Percentiles rank a stretch among this genome's conserved stretches.
phyloP scores from a whole-genome alignment of 1,140 invertebrate genomes.

The Drosophila triauraria region DNA sequence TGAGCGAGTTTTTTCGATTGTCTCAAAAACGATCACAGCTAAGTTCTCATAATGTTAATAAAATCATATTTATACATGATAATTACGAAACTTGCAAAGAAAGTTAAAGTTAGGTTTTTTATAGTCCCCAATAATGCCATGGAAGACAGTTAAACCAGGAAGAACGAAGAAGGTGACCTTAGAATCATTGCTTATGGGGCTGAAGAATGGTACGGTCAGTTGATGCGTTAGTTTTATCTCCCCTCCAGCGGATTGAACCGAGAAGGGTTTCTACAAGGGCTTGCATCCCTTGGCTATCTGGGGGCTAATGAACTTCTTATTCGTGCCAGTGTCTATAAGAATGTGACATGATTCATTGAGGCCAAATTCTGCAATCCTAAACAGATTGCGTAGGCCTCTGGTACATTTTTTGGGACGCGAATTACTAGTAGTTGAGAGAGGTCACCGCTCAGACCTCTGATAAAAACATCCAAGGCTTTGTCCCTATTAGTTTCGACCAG shows the following conservation, averaged over 20 bases:
- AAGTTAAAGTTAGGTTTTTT: too few relatives aligned
- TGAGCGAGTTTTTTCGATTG: too few relatives aligned
- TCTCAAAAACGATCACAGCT: too few relatives aligned
- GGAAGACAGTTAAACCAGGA: constrained; percentile 5
- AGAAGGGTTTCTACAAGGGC: not conserved
- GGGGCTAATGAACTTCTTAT: constrained; percentile 25
- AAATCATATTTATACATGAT: too few relatives aligned
- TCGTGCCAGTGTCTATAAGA: constrained; percentile 21
- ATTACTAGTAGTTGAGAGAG: not conserved
- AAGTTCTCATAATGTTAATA: too few relatives aligned
- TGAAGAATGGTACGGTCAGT: too few relatives aligned
- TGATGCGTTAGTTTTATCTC: constrained; percentile 4
- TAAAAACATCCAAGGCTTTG: not conserved
- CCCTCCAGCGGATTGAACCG: constrained; percentile 9
- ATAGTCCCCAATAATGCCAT: constrained; percentile 23
- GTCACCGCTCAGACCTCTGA: not conserved
- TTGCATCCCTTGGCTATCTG: constrained; percentile 4
- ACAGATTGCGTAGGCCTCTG: not conserved
- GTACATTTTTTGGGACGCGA: not conserved
- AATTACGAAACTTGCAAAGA: too few relatives aligned
- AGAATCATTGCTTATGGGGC: too few relatives aligned
- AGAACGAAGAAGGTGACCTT: not conserved
- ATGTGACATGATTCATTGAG: not conserved
- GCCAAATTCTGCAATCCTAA: not conserved
- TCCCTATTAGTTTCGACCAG: not conserved